A percentile compares a stretch with the other conserved stretches of the same genome.
phyloP scores from a whole-genome alignment of 1,140 invertebrate genomes.

The Sycobia sp. region DNA sequence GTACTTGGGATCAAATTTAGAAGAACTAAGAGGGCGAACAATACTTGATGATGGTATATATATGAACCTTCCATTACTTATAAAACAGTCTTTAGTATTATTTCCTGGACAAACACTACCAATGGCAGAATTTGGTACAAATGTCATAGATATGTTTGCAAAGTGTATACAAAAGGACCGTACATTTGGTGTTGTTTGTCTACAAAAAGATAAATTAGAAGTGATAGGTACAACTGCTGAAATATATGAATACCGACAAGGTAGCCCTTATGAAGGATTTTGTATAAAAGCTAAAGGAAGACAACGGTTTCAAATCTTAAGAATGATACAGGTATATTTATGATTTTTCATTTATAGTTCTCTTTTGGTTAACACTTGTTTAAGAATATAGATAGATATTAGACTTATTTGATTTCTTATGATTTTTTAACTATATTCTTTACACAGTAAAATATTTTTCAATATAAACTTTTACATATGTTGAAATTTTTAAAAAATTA shows the following conservation, averaged over 20 bases:
- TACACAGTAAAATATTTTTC: too few relatives aligned
- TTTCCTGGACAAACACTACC: conserved; percentile 78
- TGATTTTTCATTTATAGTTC: not conserved
- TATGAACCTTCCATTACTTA: conserved; percentile 66
- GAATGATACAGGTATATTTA: conserved; percentile 46
- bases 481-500: conserved; percentile 5
- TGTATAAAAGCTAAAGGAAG: conserved; percentile 69
- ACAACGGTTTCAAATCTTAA: conserved; percentile 69
- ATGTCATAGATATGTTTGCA: conserved; percentile 64
- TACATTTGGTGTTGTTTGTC: conserved; percentile 68
- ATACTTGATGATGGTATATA: conserved; percentile 63
- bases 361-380: too few relatives aligned
- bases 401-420: too few relatives aligned
- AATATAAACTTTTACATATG: too few relatives aligned
- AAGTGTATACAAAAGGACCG: conserved; percentile 64
- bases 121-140: conserved; percentile 66
- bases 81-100: conserved; percentile 66
- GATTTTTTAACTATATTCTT: too few relatives aligned
- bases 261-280: conserved; percentile 49
- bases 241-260: conserved; percentile 69
- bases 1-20: conserved; percentile 70
- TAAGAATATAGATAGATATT: too few relatives aligned
- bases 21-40: conserved; percentile 68
- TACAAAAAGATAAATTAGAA: conserved; percentile 39
- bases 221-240: conserved; percentile 74